These are phyloP conservation scores for Buathra laborator DNA, from an alignment of 2,888 invertebrate genomes.

Conservation along the genomic window DNA sequence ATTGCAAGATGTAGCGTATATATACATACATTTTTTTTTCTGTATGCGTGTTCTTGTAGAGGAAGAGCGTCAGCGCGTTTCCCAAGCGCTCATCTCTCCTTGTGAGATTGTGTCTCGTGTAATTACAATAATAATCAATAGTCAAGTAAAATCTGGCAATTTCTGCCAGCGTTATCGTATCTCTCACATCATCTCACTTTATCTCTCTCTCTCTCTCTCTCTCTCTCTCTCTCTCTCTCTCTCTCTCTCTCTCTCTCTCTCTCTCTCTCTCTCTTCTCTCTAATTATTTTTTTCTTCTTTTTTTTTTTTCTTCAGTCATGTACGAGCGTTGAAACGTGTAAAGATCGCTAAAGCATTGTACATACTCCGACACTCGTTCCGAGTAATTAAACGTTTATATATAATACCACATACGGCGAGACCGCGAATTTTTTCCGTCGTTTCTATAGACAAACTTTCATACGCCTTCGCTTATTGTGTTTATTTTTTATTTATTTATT, in stretches of 20 bases:
- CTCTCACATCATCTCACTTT: slow-evolving; percentile 69
- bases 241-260: slow-evolving; percentile 55
- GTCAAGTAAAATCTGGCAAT: slow-evolving; percentile 70
- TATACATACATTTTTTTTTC: slow-evolving; percentile 65
- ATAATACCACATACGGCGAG: slow-evolving; percentile 22
- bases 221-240: slow-evolving; percentile 52
- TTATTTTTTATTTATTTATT: slow-evolving; percentile 51
- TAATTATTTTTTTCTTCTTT: slow-evolving; percentile 52
- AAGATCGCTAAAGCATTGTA: slow-evolving; percentile 76
- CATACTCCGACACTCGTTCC: slow-evolving; percentile 66
- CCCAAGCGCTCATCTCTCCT: slow-evolving; percentile 63
- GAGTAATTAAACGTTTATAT: slow-evolving; percentile 53
- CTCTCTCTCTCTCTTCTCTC: slow-evolving; percentile 56
- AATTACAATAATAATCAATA: slow-evolving; percentile 69
- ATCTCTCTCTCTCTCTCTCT: slow-evolving; percentile 54
- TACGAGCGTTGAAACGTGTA: slow-evolving; percentile 76
- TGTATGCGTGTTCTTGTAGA: slow-evolving; percentile 53
- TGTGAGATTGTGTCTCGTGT: slow-evolving; percentile 64
- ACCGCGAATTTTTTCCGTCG: slow-evolving; percentile 41
- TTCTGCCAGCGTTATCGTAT: slow-evolving; percentile 65
- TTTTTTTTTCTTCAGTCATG: slow-evolving; percentile 62
- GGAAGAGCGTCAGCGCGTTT: slow-evolving; percentile 4
- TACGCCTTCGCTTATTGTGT: slow-evolving; percentile 53
- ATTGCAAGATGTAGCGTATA: slow-evolving; percentile 69
- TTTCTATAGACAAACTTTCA: slow-evolving; percentile 69